phyloP scores from a whole-genome alignment of 2,888 invertebrate species.

The Drosophila nigritarsus region DNA sequence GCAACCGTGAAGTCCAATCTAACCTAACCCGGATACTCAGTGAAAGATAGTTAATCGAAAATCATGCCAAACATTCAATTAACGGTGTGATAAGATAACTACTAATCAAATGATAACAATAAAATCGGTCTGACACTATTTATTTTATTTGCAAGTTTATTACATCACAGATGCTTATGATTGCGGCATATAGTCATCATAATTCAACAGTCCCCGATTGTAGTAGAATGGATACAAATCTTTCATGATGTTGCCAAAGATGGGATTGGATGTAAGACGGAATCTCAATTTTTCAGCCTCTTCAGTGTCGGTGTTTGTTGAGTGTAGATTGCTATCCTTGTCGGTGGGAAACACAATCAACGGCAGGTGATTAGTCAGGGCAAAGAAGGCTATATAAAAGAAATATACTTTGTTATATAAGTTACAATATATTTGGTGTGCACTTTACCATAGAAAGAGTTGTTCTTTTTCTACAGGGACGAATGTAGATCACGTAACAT shows the following conservation, averaged over 20 bases:
- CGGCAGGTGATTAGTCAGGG: constrained; percentile 57
- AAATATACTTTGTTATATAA: background rate
- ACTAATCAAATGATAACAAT: constrained; percentile 1
- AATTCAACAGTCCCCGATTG: constrained; percentile 70
- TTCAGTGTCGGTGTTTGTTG: constrained; percentile 42
- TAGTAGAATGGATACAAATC: no score
- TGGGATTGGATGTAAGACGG: no score
- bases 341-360: constrained; percentile 65
- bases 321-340: constrained; percentile 69
- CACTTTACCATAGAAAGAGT: constrained; percentile 68
- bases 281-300: constrained; percentile 57
- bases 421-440: background rate
- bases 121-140: background rate
- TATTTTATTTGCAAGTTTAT: background rate
- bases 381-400: constrained; percentile 60
- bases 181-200: constrained; percentile 39
- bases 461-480: constrained; percentile 64
- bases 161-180: background rate
- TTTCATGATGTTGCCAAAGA: no score
- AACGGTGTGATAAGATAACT: constrained; percentile 7
- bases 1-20: no score
- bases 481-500: constrained; percentile 75
- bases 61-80: no score
- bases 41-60: no score
- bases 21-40: no score